Percentiles rank a stretch among this genome's conserved stretches.
Evolutionary conservation across 1,140 invertebrate species (phyloP).

Genomic region (Heliconius himera): DNA sequence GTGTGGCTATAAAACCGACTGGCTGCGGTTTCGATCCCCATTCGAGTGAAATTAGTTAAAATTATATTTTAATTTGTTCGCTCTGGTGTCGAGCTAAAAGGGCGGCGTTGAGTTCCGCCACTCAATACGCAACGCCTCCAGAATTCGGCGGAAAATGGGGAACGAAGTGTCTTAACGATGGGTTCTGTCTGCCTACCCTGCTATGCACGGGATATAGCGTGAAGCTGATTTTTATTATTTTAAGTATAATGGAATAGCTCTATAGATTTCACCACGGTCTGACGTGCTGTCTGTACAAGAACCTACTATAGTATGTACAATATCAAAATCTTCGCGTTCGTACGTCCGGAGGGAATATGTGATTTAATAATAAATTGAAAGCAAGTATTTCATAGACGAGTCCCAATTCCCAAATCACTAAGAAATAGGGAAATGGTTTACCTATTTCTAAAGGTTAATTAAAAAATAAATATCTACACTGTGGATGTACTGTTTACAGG

Average conservation of each 20-base stretch:
- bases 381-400: constrained; percentile 24
- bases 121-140: too few species aligned
- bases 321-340: not conserved
- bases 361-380: constrained; percentile 17
- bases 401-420: constrained; percentile 23
- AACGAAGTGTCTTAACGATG: too few species aligned
- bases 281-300: not conserved
- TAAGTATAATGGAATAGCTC: not conserved
- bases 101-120: too few species aligned
- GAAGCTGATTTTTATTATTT: not conserved
- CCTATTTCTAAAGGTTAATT: not conserved
- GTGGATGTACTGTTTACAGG: not conserved
- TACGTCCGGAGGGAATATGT: constrained; percentile 21
- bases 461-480: not conserved
- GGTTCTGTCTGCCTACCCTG: too few species aligned
- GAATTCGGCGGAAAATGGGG: too few species aligned
- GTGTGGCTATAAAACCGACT: too few species aligned
- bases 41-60: too few species aligned
- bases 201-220: too few species aligned
- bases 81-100: too few species aligned
- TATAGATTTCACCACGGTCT: not conserved
- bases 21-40: too few species aligned
- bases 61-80: too few species aligned
- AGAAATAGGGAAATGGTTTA: not conserved
- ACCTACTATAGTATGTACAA: not conserved